phyloP scores from a whole-genome alignment of 1,140 invertebrate genomes.

The Drosophila orena region DNA sequence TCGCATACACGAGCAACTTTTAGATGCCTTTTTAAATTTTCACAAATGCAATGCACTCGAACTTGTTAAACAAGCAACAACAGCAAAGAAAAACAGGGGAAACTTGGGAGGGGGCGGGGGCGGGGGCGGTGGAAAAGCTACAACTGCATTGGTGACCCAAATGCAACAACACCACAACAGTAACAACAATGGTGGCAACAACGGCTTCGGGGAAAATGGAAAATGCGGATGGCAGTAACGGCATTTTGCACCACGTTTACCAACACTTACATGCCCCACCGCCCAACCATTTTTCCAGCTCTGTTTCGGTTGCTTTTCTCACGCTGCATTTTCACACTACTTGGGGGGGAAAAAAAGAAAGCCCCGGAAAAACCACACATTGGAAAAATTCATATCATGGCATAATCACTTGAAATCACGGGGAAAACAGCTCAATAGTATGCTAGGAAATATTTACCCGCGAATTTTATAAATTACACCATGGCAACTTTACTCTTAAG shows the following conservation, averaged over 20 bases:
- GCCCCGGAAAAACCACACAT: constrained; percentile 9
- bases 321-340: constrained; percentile 64
- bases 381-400: not conserved
- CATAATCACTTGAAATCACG: no score
- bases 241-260: constrained; percentile 76
- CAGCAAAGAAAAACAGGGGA: constrained; percentile 29
- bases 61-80: constrained; percentile 76
- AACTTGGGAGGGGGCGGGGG: not conserved
- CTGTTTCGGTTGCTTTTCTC: constrained; percentile 48
- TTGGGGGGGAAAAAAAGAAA: constrained; percentile 9
- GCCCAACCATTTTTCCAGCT: constrained; percentile 42
- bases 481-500: no score
- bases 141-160: constrained; percentile 71
- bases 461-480: no score
- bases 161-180: constrained; percentile 46
- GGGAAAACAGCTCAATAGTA: no score
- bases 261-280: constrained; percentile 73
- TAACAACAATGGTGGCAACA: constrained; percentile 13
- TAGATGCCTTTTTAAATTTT: constrained; percentile 76
- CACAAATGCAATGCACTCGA: constrained; percentile 78
- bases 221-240: constrained; percentile 51
- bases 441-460: no score
- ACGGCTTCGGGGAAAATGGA: constrained; percentile 20
- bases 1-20: constrained; percentile 38
- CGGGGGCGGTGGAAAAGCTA: constrained; percentile 1